Base-by-base conservation (phyloP, 2,888 invertebrate species). In the Meliscaeva auricollis region DNA sequence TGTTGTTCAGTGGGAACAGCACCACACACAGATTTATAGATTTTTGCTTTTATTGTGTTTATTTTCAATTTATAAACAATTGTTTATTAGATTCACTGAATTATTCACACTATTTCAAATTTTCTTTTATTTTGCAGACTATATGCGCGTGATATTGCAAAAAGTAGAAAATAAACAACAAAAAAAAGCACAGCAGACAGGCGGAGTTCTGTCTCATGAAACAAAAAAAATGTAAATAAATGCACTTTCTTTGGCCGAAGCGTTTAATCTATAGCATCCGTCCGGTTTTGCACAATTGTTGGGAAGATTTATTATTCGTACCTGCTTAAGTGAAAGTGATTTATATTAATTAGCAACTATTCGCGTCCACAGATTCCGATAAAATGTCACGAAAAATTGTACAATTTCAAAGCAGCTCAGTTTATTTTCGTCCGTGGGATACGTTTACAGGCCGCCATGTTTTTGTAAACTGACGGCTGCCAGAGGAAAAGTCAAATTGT, bases 151-250 rank as follows among this genome's bases (percentile, higher is more conserved):
- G 32, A 17, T 11, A 62, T 20, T 73, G 41, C 44, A 41, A 75
- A 64, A 62, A 26, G 56, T 38, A n/a, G 41, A 56, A 73, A 77
- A 78, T 62, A 78, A 78, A 83, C 68, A 81, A 46, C n/a, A n/a
- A n/a, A n/a, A 32, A 52, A 62, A 54, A 46, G 62, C 58, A 17
- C 38, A 52, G 56, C 41, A 32, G 60, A 62, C 62, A 38, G 50
- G n/a, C 44, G 60, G 54, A 38, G n/a, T 17, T 26, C 15, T 38
- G 32, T 38, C 22, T 50, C 15, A 35, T 30, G 48, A 46, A n/a
- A n/a, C n/a, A n/a, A n/a, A 20, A 32, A 75, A 68, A 78, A 78
- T 83, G 82, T 83, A 83, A 83, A 83, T 83, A 83, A 83, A 77
- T 83, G 73, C 73, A 78, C 68, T 60, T 83, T 68, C 54, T 68